These are phyloP conservation scores for Murina feae DNA, from an alignment of 2,113 vertebrate genomes.

Conservation along the genomic window DNA sequence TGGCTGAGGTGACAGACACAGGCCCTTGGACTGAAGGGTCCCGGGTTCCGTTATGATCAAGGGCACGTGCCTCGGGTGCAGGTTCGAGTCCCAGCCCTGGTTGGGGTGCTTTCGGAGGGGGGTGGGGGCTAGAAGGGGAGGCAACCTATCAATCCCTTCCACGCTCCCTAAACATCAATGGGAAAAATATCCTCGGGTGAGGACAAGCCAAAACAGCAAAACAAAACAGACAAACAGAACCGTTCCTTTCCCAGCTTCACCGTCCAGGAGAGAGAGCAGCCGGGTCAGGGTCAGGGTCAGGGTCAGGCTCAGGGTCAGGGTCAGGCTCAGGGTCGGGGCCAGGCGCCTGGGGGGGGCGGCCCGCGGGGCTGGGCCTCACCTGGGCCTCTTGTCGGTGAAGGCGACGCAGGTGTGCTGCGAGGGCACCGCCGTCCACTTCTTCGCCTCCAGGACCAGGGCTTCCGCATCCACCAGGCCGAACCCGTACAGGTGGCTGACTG, in stretches of 20 bases:
- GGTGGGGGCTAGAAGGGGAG: too few relatives aligned
- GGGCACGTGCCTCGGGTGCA: too few relatives aligned
- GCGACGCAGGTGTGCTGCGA: constrained; percentile 87
- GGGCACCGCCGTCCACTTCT: constrained; percentile 89
- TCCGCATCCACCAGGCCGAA: constrained; percentile 96
- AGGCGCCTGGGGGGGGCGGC: too few relatives aligned
- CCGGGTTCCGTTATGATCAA: rapidly evolving
- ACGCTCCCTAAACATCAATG: background rate
- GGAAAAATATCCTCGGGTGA: background rate
- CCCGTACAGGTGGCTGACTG: constrained; percentile 96
- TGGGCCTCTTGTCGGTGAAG: constrained; percentile 82
- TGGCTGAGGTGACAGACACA: too few relatives aligned
- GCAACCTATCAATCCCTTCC: too few relatives aligned
- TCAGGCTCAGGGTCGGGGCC: too few relatives aligned
- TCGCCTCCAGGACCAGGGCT: constrained; percentile 90
- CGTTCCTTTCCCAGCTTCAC: background rate
- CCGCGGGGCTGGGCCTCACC: constrained; percentile 79
- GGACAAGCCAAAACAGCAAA: background rate
- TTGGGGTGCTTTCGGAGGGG: too few relatives aligned
- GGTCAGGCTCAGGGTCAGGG: background rate
- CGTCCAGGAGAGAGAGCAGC: background rate
- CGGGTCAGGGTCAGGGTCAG: background rate
- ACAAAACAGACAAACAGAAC: background rate
- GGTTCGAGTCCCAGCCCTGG: too few relatives aligned
- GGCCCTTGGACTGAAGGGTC: too few relatives aligned